These are phyloP conservation scores for Nothobranchius furzeri DNA, from an alignment of 2,113 vertebrate genomes.

Conservation along the genomic window DNA sequence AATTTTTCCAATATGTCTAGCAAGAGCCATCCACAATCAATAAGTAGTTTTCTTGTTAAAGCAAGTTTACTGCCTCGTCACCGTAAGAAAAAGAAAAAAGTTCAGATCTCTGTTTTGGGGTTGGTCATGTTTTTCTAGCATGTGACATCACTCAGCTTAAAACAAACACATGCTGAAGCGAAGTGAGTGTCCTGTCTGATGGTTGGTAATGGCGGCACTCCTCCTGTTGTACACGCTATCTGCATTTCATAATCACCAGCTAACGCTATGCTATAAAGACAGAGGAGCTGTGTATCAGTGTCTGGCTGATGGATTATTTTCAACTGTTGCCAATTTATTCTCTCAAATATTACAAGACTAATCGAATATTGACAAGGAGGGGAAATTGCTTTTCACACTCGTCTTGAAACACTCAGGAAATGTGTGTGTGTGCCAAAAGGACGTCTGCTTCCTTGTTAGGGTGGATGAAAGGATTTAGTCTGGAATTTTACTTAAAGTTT, in stretches of 20 bases:
- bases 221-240: conserved; percentile 4
- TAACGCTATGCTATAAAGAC: conserved; percentile 34
- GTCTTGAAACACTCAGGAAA: conserved; percentile 52
- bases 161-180: conserved; percentile 9
- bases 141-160: conserved; percentile 13
- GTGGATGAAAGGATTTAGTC: conserved; percentile 5
- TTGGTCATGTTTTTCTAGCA: conserved; percentile 11
- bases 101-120: conserved; percentile 8
- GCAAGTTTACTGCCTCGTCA: not conserved
- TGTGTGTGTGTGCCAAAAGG: conserved; percentile 22
- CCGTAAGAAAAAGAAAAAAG: not conserved
- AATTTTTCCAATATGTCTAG: too few species aligned
- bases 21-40: not conserved
- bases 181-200: conserved; percentile 7
- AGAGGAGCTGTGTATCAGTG: conserved; percentile 41
- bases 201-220: not conserved
- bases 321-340: conserved; percentile 70
- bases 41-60: conserved; percentile 12
- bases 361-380: conserved; percentile 76
- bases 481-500: conserved; percentile 27
- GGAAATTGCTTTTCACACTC: conserved; percentile 66
- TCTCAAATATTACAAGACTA: conserved; percentile 70
- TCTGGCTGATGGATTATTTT: conserved; percentile 54
- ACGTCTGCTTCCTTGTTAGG: conserved; percentile 20
- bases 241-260: conserved; percentile 39